phyloP scores from a whole-genome alignment of 1,140 invertebrate species.

The Magallana gigas region DNA sequence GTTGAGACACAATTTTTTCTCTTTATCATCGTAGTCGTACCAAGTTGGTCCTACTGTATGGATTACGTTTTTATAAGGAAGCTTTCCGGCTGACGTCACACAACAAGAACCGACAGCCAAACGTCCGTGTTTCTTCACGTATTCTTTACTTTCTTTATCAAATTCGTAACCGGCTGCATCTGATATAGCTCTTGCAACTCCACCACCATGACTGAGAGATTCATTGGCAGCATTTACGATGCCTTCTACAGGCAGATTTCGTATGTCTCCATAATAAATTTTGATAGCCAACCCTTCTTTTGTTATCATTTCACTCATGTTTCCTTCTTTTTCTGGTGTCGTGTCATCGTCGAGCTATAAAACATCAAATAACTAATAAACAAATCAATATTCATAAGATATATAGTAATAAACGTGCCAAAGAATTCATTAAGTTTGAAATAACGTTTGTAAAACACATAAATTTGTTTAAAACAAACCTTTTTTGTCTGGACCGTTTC shows the following conservation, averaged over 20 bases:
- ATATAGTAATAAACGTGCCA: too few species aligned
- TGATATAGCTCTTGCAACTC: constrained; percentile 90
- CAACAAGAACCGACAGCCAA: constrained; percentile 58
- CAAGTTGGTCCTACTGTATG: constrained; percentile 68
- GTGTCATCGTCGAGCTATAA: not conserved
- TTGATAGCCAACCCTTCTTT: constrained; percentile 49
- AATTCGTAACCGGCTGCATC: constrained; percentile 60
- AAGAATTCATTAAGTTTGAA: too few species aligned
- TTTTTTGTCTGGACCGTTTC: too few species aligned
- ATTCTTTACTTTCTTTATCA: constrained; percentile 59
- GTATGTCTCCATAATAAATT: constrained; percentile 86
- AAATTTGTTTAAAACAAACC: too few species aligned
- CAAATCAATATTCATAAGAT: too few species aligned
- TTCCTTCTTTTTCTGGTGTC: not conserved
- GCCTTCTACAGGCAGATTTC: constrained; percentile 89
- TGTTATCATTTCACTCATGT: constrained; percentile 32
- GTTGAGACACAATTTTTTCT: not conserved
- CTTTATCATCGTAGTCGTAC: constrained; percentile 51
- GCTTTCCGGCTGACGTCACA: constrained; percentile 60
- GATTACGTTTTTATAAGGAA: constrained; percentile 61
- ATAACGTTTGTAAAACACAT: too few species aligned
- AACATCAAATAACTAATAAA: too few species aligned
- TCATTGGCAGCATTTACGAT: constrained; percentile 95
- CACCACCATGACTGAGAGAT: constrained; percentile 88
- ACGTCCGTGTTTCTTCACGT: constrained; percentile 52